A percentile compares a stretch with the other conserved stretches of the same genome.
Conservation (phyloP, 2,888 invertebrate species). For the Caradrina clavipalpis region DNA sequence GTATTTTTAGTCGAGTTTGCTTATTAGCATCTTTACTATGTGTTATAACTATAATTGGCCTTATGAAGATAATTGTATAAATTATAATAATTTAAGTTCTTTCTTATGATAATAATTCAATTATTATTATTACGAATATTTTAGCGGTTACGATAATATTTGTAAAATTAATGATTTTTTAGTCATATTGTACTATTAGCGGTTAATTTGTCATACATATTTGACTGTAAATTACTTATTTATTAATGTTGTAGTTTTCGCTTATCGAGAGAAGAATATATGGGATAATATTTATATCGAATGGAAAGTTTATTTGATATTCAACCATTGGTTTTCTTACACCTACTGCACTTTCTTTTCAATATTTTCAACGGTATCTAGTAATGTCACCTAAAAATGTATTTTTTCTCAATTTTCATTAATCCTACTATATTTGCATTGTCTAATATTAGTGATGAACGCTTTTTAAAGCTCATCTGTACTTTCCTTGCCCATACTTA, state of each 20-base stretch:
- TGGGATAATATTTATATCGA: conserved; percentile 41
- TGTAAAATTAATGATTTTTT: conserved; percentile 52
- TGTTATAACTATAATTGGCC: conserved; percentile 67
- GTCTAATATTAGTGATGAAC: conserved; percentile 40
- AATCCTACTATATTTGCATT: conserved; percentile 31
- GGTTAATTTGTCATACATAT: conserved; percentile 50
- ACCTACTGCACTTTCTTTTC: conserved; percentile 44
- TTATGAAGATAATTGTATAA: conserved; percentile 64
- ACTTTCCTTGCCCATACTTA: conserved; percentile 4
- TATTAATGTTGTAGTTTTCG: conserved; percentile 56
- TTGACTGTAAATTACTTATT: conserved; percentile 52
- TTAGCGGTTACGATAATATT: conserved; percentile 61
- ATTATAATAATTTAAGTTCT: conserved; percentile 55
- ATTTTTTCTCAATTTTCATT: conserved; percentile 50
- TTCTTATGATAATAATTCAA: conserved; percentile 68
- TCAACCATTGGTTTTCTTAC: conserved; percentile 33
- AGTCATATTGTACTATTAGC: conserved; percentile 48
- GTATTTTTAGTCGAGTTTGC: conserved; percentile 60
- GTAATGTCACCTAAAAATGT: conserved; percentile 40
- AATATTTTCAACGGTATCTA: conserved; percentile 32
- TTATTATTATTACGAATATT: conserved; percentile 68
- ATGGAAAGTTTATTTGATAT: conserved; percentile 19
- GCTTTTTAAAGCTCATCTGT: not conserved
- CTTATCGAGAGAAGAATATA: conserved; percentile 52
- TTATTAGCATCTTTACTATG: conserved; percentile 27